These are phyloP conservation scores for Cynoglossus semilaevis DNA, from an alignment of 2,113 vertebrate species.

Conservation along the genomic window DNA sequence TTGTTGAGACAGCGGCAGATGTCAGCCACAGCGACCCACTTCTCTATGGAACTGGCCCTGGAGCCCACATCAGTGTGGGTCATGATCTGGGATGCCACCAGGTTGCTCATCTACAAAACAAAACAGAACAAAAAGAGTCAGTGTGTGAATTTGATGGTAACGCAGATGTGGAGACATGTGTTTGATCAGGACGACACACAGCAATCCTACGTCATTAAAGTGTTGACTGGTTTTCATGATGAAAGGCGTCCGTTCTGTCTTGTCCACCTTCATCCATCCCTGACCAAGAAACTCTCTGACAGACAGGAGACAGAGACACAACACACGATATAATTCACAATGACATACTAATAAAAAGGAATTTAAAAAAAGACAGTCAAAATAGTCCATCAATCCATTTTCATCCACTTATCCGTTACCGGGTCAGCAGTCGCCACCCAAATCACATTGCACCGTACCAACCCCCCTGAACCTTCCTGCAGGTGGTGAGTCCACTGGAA, in stretches of 20 bases:
- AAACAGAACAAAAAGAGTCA: neutral
- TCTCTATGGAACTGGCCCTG: conserved; percentile 91
- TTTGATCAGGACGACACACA: neutral
- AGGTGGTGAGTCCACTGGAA: no score
- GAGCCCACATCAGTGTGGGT: conserved; percentile 89
- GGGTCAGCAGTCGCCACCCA: no score
- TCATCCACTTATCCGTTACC: no score
- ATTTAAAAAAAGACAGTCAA: no score
- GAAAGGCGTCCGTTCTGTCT: conserved; percentile 90
- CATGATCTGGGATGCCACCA: conserved; percentile 98
- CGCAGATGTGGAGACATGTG: no score
- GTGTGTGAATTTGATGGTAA: neutral
- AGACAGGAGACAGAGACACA: conserved; percentile 15
- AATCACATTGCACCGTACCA: no score
- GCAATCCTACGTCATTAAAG: conserved; percentile 85
- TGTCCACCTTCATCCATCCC: conserved; percentile 98
- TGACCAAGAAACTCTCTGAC: conserved; percentile 95
- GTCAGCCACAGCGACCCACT: conserved; percentile 96
- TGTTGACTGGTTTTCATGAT: conserved; percentile 98
- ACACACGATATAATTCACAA: no score
- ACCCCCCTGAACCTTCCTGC: no score
- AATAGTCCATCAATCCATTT: no score
- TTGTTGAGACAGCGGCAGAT: conserved; percentile 97
- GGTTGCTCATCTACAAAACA: conserved; percentile 92
- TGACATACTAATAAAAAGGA: no score